Conservation (phyloP, 2,888 invertebrate genomes). For the Idaea straminata region DNA sequence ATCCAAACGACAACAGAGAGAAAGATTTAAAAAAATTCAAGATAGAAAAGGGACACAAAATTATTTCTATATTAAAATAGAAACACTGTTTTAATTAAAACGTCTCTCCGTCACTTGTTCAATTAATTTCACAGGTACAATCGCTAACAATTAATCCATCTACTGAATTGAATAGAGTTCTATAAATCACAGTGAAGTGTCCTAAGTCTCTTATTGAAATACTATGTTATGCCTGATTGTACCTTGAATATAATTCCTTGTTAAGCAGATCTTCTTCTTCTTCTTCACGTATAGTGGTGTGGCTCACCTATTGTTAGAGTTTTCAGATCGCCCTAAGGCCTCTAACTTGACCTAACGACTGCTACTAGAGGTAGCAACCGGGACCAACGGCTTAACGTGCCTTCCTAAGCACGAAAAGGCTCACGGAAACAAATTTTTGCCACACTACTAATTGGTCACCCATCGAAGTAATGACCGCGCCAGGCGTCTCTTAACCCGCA, state of each 20-base stretch:
- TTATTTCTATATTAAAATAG: background rate
- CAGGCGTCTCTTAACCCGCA: too few species aligned
- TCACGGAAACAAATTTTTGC: too few species aligned
- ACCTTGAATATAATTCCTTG: background rate
- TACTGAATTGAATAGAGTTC: slow-evolving; percentile 28
- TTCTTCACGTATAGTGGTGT: too few species aligned
- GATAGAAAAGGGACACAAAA: background rate
- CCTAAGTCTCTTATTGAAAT: background rate
- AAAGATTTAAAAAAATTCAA: background rate
- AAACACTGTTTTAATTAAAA: background rate
- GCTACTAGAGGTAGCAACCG: too few species aligned
- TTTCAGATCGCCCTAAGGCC: too few species aligned
- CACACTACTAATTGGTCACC: too few species aligned
- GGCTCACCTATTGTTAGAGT: too few species aligned
- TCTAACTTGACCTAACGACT: too few species aligned
- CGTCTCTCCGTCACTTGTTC: background rate
- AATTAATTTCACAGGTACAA: background rate
- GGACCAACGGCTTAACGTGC: too few species aligned
- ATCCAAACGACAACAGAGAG: background rate
- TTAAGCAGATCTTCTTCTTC: too few species aligned
- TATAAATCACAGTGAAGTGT: slow-evolving; percentile 38
- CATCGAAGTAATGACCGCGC: too few species aligned
- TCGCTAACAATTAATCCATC: background rate
- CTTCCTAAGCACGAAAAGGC: too few species aligned
- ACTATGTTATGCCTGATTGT: background rate